Percentiles rank a stretch among this genome's conserved stretches.
Conservation (phyloP, 2,888 invertebrate genomes). For the Sinhomidia bicolor region DNA sequence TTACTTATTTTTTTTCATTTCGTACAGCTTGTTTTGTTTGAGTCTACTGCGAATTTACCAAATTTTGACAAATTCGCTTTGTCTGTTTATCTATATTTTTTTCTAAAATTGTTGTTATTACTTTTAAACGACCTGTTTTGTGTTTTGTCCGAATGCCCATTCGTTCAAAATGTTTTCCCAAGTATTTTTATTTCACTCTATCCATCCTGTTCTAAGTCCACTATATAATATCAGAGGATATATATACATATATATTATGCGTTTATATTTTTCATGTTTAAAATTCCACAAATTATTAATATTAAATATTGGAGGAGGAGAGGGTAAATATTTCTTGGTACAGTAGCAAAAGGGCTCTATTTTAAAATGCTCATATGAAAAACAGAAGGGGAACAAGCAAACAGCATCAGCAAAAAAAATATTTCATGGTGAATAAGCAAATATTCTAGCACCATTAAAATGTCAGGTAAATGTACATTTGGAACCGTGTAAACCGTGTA, state of each 20-base stretch:
- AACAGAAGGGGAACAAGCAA: constrained; percentile 44
- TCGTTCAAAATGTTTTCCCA: background rate
- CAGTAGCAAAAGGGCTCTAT: constrained; percentile 16
- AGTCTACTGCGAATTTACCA: constrained; percentile 64
- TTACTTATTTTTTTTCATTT: constrained; percentile 18
- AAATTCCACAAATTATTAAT: background rate
- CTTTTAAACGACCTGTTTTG: constrained; percentile 51
- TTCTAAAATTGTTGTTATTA: constrained; percentile 6
- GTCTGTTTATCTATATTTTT: constrained; percentile 25
- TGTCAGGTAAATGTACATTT: background rate
- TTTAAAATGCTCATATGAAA: background rate
- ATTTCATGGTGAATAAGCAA: background rate
- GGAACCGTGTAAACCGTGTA: background rate
- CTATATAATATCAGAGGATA: too few species aligned
- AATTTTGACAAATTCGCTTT: constrained; percentile 71
- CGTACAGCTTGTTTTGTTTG: constrained; percentile 35
- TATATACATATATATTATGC: too few species aligned
- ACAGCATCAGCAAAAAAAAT: constrained; percentile 68
- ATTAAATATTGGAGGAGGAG: constrained; percentile 30
- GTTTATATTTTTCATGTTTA: too few species aligned
- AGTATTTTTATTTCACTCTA: background rate
- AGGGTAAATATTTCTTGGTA: constrained; percentile 41
- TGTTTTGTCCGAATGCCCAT: constrained; percentile 53
- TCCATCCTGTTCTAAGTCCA: background rate
- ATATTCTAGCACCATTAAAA: background rate